phyloP scores from a whole-genome alignment of 2,888 invertebrate genomes.

The Xestia sexstrigata region DNA sequence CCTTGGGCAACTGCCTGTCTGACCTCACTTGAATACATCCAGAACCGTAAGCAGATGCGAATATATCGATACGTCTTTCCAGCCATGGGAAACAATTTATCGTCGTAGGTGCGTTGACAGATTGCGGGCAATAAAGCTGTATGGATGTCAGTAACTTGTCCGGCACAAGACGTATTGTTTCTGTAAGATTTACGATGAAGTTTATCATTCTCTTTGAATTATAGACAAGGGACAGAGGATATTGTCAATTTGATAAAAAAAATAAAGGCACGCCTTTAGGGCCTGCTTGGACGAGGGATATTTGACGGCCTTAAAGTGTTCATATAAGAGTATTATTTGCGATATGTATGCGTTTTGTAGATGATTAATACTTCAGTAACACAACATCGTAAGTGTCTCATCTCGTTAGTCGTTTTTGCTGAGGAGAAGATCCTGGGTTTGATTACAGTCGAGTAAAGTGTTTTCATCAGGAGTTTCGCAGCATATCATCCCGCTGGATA shows the following conservation, averaged over 20 bases:
- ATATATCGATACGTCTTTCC: slow-evolving; percentile 42
- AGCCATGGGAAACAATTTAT: slow-evolving; percentile 51
- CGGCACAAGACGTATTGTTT: slow-evolving; percentile 42
- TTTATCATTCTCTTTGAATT: slow-evolving; percentile 24
- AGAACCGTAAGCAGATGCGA: slow-evolving; percentile 13
- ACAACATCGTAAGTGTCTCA: too few relatives aligned
- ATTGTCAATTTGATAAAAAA: not conserved
- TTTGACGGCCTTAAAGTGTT: not conserved
- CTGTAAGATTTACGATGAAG: slow-evolving; percentile 29
- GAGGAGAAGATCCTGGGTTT: too few relatives aligned
- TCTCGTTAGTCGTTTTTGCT: too few relatives aligned
- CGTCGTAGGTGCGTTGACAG: slow-evolving; percentile 46
- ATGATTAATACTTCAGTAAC: too few relatives aligned
- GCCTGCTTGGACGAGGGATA: not conserved
- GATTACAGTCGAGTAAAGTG: too few relatives aligned
- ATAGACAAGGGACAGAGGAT: not conserved
- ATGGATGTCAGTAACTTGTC: slow-evolving; percentile 31
- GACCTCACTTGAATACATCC: not conserved
- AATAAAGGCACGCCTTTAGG: not conserved
- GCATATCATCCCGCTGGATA: not conserved
- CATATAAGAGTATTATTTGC: not conserved
- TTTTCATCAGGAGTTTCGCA: not conserved
- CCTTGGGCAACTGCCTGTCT: not conserved
- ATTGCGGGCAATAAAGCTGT: slow-evolving; percentile 49
- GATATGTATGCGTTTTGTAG: not conserved